Base-by-base conservation (phyloP, 2,888 invertebrate genomes). In the Dicranocentrus wangi region DNA sequence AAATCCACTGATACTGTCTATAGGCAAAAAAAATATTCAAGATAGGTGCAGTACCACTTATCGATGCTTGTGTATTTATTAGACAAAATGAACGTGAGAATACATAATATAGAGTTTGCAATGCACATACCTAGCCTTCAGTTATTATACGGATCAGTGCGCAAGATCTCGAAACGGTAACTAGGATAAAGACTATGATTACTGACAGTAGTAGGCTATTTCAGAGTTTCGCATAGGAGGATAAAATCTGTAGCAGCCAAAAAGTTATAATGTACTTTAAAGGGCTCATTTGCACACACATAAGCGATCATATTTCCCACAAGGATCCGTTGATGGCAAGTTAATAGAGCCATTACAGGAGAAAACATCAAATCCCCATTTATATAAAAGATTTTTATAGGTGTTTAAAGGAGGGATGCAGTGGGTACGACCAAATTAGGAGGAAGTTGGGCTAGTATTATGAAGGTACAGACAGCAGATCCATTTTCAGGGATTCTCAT, bases 101-200 rank as follows among this genome's bases (percentile, higher is more conserved):
- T n/a, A n/a, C n/a, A n/a, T n/a, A n/a, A n/a, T n/a, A n/a, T n/a
- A 13, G 13, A 42, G 42, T 42, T 42, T 42, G 7, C n/a, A n/a
- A 63, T 21, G 42, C 43, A 23, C 7, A 32, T 43, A n/a, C 10
- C n/a, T n/a, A 55, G 5, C 23, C 23, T 55, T 55, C 5, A 21
- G 51, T 63, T 61, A 63, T 72, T 75, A 77, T 25, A 61, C 25
- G 61, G 76, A 66, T 61, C 61, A 77, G 77, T 69, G 61, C 53
- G 32, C 47, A 51, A 47, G 21, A 68, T 65, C 39, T 76, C 21
- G 47, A 53, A 76, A 66, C 66, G 58, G 39, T 60, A 76, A 27
- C 58, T 28, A 63, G 42, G 76, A 68, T 58, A 60, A 47, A 60
- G 27, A 75, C 75, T 55, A 25, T 55, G 55, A 73, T 65, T 27